phyloP scores from a whole-genome alignment of 2,888 invertebrate species.

The Slavum lentiscoides region DNA sequence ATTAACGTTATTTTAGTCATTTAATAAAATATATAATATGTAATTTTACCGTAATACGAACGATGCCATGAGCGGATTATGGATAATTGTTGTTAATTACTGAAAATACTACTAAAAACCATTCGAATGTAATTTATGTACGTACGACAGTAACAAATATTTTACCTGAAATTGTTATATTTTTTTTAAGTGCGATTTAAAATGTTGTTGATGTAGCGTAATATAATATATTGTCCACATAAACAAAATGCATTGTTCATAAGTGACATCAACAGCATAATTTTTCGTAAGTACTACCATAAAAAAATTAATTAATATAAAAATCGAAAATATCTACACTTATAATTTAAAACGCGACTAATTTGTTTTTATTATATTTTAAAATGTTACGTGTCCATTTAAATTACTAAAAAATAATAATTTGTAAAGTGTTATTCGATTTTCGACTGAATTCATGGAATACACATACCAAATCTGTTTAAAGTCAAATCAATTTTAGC shows the following conservation, averaged over 20 bases:
- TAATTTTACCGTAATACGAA: conserved; percentile 41
- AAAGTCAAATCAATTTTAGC: no score
- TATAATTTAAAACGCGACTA: no score
- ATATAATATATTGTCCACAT: background rate
- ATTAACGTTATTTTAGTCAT: background rate
- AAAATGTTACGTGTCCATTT: no score
- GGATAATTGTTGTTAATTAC: background rate
- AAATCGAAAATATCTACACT: background rate
- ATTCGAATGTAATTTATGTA: background rate
- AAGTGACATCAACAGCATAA: conserved; percentile 12
- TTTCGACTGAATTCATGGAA: no score
- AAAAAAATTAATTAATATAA: background rate
- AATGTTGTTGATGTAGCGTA: conserved; percentile 27
- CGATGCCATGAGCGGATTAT: conserved; percentile 29
- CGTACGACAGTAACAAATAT: background rate
- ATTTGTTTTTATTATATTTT: no score
- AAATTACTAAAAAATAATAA: no score
- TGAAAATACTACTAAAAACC: background rate
- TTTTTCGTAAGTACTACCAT: conserved; percentile 3
- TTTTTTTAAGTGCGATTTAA: background rate
- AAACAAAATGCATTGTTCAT: conserved; percentile 13
- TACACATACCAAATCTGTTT: no score
- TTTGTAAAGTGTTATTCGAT: no score
- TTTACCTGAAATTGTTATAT: background rate
- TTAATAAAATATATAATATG: background rate